These are phyloP conservation scores for Artibeus jamaicensis DNA, from an alignment of 2,797 vertebrate genomes.

Conservation along the genomic window DNA sequence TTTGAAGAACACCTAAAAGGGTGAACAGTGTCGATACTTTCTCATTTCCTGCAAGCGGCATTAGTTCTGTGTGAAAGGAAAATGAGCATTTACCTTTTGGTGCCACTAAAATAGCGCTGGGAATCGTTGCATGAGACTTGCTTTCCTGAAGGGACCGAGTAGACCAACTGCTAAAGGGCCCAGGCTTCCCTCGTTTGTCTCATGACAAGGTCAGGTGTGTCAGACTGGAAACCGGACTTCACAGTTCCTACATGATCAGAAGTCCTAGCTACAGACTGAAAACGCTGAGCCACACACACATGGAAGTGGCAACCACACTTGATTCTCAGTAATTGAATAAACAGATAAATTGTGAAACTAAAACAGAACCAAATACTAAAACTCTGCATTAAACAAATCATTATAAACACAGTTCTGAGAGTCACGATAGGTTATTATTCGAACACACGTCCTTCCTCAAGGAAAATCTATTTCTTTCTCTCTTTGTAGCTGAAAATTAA, in stretches of 20 bases:
- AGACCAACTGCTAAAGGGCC: constrained; percentile 81
- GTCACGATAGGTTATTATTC: not conserved
- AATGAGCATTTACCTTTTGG: constrained; percentile 83
- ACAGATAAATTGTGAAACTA: constrained; percentile 64
- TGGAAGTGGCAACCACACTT: constrained; percentile 63
- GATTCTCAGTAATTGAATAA: constrained; percentile 68
- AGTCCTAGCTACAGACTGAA: constrained; percentile 69
- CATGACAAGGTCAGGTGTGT: constrained; percentile 78
- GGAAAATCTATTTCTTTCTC: constrained; percentile 41
- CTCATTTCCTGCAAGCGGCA: constrained; percentile 81
- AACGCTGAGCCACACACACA: constrained; percentile 49
- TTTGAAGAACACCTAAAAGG: constrained; percentile 46
- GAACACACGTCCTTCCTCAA: not conserved
- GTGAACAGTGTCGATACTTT: constrained; percentile 71
- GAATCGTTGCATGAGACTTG: constrained; percentile 84
- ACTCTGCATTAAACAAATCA: constrained; percentile 26
- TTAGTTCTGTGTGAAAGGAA: constrained; percentile 82
- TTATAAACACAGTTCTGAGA: not conserved
- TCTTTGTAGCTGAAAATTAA: constrained; percentile 53
- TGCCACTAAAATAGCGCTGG: constrained; percentile 85
- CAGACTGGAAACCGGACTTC: constrained; percentile 80
- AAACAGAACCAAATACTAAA: constrained; percentile 55
- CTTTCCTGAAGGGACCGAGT: constrained; percentile 85
- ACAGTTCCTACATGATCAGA: constrained; percentile 78
- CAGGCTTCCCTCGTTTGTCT: constrained; percentile 86